phyloP scores from a whole-genome alignment of 2,797 vertebrate genomes.

The Sebastes steindachneri region DNA sequence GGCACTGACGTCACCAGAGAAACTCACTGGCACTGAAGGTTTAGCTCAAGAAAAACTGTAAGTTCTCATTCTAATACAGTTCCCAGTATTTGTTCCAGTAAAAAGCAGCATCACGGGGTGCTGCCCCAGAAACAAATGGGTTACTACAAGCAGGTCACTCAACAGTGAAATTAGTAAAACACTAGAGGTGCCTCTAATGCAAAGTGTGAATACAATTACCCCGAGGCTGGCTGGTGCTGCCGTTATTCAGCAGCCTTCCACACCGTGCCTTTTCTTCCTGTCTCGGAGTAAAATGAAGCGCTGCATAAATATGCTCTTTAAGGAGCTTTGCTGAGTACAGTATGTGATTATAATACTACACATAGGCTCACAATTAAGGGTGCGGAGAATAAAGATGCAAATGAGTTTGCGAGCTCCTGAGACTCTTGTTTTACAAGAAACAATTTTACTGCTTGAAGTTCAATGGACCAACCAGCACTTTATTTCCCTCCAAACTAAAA shows the following conservation, averaged over 20 bases:
- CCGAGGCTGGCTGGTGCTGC: slow-evolving; percentile 43
- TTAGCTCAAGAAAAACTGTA: slow-evolving; percentile 5
- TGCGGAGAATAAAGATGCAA: slow-evolving; percentile 19
- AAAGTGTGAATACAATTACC: slow-evolving; percentile 62
- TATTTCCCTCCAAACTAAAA: not conserved
- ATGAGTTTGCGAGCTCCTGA: slow-evolving; percentile 21
- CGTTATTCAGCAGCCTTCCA: slow-evolving; percentile 23
- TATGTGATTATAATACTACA: slow-evolving; percentile 24
- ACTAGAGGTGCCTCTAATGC: slow-evolving; percentile 63
- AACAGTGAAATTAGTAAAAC: slow-evolving; percentile 79
- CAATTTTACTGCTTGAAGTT: not conserved
- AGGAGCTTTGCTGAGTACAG: slow-evolving; percentile 37
- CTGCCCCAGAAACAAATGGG: slow-evolving; percentile 64
- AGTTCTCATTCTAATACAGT: slow-evolving; percentile 46
- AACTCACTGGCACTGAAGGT: slow-evolving; percentile 1
- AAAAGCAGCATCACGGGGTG: slow-evolving; percentile 51
- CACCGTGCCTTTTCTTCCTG: not conserved
- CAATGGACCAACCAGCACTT: not conserved
- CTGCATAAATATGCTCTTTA: slow-evolving; percentile 45
- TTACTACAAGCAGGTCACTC: slow-evolving; percentile 69
- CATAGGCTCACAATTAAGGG: slow-evolving; percentile 23
- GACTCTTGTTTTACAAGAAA: slow-evolving; percentile 15
- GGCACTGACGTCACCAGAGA: not conserved
- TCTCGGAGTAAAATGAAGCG: slow-evolving; percentile 45
- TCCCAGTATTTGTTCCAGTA: slow-evolving; percentile 61